These are phyloP conservation scores for Pimpla rufipes DNA, from an alignment of 2,888 invertebrate species.

Conservation along the genomic window DNA sequence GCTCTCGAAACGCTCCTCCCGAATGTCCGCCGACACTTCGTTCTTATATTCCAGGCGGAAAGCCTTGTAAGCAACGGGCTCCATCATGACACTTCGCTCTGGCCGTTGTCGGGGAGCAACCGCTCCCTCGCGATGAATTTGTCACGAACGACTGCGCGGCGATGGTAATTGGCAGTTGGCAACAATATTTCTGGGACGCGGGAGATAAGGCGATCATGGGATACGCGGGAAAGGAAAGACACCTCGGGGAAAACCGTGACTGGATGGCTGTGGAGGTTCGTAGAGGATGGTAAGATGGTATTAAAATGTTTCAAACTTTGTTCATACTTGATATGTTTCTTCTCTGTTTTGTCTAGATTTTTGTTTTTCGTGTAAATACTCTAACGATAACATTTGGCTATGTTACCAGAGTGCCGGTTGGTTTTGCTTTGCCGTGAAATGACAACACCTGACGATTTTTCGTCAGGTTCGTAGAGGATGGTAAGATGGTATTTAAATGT, in stretches of 20 bases:
- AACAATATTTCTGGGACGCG: not conserved
- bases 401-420: too few relatives aligned
- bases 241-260: not conserved
- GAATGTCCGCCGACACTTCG: not conserved
- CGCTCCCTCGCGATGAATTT: not conserved
- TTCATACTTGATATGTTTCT: too few relatives aligned
- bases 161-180: not conserved
- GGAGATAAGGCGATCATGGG: not conserved
- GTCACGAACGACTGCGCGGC: not conserved
- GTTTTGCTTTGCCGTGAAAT: too few relatives aligned
- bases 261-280: not conserved
- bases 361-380: too few relatives aligned
- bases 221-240: not conserved
- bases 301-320: too few relatives aligned
- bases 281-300: too few relatives aligned
- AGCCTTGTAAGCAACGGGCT: conserved; percentile 4
- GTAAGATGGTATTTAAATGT: too few relatives aligned
- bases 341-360: too few relatives aligned
- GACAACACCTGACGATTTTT: too few relatives aligned
- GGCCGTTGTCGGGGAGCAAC: not conserved
- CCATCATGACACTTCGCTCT: conserved; percentile 12
- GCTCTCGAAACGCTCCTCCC: not conserved
- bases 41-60: conserved; percentile 19
- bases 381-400: too few relatives aligned
- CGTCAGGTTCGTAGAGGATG: too few relatives aligned